These are phyloP conservation scores for Dromococcyx pavoninus DNA, from an alignment of 2,797 vertebrate species.

Conservation along the genomic window DNA sequence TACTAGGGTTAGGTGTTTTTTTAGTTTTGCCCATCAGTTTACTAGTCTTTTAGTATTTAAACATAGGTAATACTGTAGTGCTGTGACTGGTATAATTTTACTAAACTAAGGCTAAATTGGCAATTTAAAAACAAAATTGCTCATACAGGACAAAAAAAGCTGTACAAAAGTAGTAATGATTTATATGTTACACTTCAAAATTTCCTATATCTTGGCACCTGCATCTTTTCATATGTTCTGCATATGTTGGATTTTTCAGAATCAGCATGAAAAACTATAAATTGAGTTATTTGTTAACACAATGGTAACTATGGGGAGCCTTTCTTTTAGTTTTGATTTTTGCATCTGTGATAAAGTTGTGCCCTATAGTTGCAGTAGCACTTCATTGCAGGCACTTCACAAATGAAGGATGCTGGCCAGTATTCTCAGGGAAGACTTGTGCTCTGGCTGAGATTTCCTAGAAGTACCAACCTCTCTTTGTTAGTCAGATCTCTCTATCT, in stretches of 20 bases:
- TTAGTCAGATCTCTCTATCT: background rate
- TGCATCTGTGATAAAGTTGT: background rate
- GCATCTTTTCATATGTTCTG: background rate
- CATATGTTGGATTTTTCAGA: background rate
- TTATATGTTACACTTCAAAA: background rate
- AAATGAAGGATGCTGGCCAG: background rate
- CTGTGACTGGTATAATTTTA: background rate
- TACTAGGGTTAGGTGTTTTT: background rate
- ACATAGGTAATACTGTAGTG: background rate
- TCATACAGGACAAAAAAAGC: background rate
- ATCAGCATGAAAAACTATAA: background rate
- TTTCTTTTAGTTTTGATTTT: background rate
- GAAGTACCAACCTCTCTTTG: background rate
- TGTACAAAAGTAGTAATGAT: background rate
- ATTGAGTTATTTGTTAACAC: background rate
- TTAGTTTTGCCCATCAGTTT: background rate
- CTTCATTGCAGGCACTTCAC: accelerated
- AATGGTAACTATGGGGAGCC: background rate
- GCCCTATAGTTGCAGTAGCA: background rate
- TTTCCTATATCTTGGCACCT: background rate
- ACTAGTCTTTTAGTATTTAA: background rate
- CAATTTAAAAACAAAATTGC: background rate
- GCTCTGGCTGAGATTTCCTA: background rate
- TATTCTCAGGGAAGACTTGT: background rate
- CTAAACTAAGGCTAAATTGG: background rate